Evolutionary conservation across 2,113 vertebrate species (phyloP), one percentile per base, ranked within the genome.

Genomic region (Rhinichthys klamathensis): DNA sequence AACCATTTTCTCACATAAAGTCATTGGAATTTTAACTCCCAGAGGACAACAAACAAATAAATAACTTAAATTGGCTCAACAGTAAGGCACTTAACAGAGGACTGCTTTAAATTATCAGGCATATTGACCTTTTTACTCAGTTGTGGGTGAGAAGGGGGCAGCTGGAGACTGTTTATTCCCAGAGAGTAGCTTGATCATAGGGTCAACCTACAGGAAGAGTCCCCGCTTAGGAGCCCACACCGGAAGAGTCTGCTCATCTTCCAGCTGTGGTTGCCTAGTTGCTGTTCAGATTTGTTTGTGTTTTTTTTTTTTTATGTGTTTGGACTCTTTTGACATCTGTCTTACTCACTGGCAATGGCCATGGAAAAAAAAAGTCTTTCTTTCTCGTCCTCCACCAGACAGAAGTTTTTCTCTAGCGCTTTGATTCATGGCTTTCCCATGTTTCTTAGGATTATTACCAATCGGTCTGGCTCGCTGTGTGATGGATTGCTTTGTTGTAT

Each of bases 211-310:
- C 90, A 90, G 74, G 88, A 73, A 89, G 83, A 60, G 69, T 32
- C 84, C 78, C 85, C 18, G 88, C 85, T 88, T 84, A 88, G 70
- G 75, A 87, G 85, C 86, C 85, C 88, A 73, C 49, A 61, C 87
- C 87, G 85, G 35, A 83, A 89, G 80, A 82, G 23, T 85, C 65
- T 70, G 73, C 63, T 84, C 74, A 73, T 76, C 41, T 56, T 86
- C 89, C 92, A 92, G 92, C 89, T 88, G 85, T 65, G 91, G 90
- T 92, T 91, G 83, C 92, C 89, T 90, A 86, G 87, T 69, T 83
- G 88, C 87, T 86, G 89, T 87, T 85, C 87, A 80, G 87, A 85
- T 90, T 82, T 90, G 86, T 89, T 93, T 92, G 90, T 90, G 91
- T 91, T 44, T 8, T 8, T 41, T 38, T 90, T 35, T 90, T 90